Conservation (phyloP, 2,113 vertebrate genomes). For the Coturnix japonica region DNA sequence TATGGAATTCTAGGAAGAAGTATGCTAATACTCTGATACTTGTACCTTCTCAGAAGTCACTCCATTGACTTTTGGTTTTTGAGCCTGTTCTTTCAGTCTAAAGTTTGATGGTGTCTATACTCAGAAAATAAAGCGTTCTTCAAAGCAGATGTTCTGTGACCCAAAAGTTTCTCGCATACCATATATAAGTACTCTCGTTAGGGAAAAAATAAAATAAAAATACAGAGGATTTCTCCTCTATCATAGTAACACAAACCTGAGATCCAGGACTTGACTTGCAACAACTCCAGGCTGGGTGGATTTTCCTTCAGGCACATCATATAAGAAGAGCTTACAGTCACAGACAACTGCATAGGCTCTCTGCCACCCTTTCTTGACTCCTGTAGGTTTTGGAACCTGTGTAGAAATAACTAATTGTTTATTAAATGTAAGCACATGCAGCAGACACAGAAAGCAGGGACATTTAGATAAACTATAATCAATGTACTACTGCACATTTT, state of each 20-base stretch:
- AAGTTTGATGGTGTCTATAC: neutral
- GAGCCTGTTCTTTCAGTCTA: neutral
- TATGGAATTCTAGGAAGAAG: neutral
- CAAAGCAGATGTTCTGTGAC: neutral
- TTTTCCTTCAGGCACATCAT: conserved; percentile 94
- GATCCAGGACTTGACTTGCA: conserved; percentile 93
- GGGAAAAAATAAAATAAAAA: neutral
- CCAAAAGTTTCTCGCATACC: neutral
- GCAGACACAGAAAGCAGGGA: neutral
- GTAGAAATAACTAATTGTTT: conserved; percentile 25
- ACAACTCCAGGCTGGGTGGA: conserved; percentile 90
- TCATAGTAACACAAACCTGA: conserved; percentile 82
- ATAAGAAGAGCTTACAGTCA: conserved; percentile 95
- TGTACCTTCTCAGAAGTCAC: neutral
- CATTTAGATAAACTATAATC: neutral
- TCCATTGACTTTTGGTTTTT: neutral
- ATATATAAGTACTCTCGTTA: neutral
- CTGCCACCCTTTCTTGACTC: conserved; percentile 98
- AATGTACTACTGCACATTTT: neutral
- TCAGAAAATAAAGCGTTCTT: neutral
- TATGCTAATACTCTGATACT: neutral
- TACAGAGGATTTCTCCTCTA: neutral
- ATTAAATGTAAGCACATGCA: conserved; percentile 1
- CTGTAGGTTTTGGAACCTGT: conserved; percentile 95
- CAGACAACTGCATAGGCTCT: conserved; percentile 93